These are phyloP conservation scores for Catharus fuscescens DNA, from an alignment of 2,113 vertebrate genomes.

Conservation along the genomic window DNA sequence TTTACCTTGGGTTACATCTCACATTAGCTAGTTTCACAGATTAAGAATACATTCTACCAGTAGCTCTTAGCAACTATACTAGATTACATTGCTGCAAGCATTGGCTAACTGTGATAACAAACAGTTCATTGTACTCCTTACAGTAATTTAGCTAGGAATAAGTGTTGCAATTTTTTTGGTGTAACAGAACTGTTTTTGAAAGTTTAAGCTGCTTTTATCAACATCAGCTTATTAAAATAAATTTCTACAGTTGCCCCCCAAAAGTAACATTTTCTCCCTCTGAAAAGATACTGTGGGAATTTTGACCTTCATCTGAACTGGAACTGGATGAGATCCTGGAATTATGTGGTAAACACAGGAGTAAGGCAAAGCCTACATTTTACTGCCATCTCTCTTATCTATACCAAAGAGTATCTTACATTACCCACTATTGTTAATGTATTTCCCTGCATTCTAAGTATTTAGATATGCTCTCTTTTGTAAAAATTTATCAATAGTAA, in stretches of 20 bases:
- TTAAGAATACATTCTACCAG: background rate
- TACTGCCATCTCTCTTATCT: background rate
- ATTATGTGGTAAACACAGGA: background rate
- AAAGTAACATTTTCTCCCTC: background rate
- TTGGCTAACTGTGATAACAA: background rate
- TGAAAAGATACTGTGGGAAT: background rate
- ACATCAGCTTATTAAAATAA: background rate
- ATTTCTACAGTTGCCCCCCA: background rate
- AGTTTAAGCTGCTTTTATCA: background rate
- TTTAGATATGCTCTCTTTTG: background rate
- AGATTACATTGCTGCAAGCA: background rate
- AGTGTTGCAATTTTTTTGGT: background rate
- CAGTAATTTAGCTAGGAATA: background rate
- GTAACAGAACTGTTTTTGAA: background rate
- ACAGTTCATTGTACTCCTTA: background rate
- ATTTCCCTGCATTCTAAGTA: background rate
- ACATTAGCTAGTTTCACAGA: background rate
- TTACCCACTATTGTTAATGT: background rate
- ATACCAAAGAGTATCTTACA: background rate
- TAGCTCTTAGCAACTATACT: background rate
- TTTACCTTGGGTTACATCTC: background rate
- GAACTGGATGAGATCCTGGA: background rate
- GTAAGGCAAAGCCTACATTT: background rate
- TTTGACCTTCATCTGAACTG: background rate
- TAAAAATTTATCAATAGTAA: background rate